These are phyloP conservation scores for Hydrocynus forskahlii DNA, from an alignment of 2,797 vertebrate species.

Conservation along the genomic window DNA sequence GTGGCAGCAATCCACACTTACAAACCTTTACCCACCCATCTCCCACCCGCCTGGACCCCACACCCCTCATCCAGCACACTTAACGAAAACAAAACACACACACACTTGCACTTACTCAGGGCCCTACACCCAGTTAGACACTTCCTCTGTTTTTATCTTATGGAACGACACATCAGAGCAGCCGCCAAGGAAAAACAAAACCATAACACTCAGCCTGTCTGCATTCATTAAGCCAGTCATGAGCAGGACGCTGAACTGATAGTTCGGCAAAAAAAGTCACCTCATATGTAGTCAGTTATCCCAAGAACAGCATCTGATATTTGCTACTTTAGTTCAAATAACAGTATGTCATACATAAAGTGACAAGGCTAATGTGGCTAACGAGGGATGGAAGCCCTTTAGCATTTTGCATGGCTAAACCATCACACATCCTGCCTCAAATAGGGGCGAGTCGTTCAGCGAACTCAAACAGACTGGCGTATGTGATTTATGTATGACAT, in stretches of 20 bases:
- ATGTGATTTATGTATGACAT: no score
- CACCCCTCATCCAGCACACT: slow-evolving; percentile 35
- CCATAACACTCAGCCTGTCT: not conserved
- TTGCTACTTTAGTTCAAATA: no score
- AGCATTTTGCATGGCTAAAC: not conserved
- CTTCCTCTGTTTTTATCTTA: slow-evolving; percentile 51
- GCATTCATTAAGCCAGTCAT: not conserved
- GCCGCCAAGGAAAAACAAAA: slow-evolving; percentile 4
- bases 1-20: slow-evolving; percentile 48
- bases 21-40: slow-evolving; percentile 78
- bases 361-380: no score
- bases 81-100: slow-evolving; percentile 39
- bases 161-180: slow-evolving; percentile 40
- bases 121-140: slow-evolving; percentile 19
- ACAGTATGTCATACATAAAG: no score
- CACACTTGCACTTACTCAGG: slow-evolving; percentile 6
- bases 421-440: no score
- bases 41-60: slow-evolving; percentile 40
- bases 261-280: not conserved
- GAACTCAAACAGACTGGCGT: no score
- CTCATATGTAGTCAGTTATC: no score
- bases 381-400: not conserved
- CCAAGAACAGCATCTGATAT: not conserved
- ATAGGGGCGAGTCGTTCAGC: no score
- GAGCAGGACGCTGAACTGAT: not conserved